Percentiles rank a stretch among this genome's conserved stretches.
Conservation (phyloP, 1,140 invertebrate species). For the Magallana gigas region DNA sequence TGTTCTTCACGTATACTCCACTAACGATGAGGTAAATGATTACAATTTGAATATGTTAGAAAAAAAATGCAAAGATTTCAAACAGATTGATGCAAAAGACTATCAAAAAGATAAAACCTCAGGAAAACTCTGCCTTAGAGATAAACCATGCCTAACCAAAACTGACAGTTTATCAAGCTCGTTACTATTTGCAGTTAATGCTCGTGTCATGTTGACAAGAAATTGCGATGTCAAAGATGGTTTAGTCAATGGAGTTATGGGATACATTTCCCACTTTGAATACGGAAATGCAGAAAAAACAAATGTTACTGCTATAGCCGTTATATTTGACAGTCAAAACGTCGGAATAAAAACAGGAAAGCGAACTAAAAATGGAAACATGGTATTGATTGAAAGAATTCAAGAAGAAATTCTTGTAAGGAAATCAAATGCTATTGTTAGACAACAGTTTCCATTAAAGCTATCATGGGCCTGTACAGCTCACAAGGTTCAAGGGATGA, state of each 20-base stretch:
- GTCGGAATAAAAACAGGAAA: no score
- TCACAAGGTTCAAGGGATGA: slow-evolving; percentile 47
- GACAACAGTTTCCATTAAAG: background rate
- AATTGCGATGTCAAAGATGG: no score
- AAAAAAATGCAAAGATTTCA: background rate
- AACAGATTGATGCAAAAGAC: background rate
- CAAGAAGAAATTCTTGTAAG: no score
- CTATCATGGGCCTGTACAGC: slow-evolving; percentile 49
- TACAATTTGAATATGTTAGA: no score
- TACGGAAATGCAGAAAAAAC: no score
- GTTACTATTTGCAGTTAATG: no score
- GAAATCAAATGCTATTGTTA: background rate
- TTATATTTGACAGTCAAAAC: no score
- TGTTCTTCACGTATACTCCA: slow-evolving; percentile 21
- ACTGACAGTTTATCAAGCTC: slow-evolving; percentile 4
- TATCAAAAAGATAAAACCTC: background rate
- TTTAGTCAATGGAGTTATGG: no score
- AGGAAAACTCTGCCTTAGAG: slow-evolving; percentile 25
- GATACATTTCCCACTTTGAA: no score
- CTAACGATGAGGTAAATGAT: slow-evolving; percentile 26
- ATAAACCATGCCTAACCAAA: background rate
- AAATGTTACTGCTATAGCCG: no score
- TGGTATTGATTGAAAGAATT: background rate
- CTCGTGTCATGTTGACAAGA: no score
- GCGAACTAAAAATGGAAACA: no score